Base-by-base conservation (phyloP, 2,888 invertebrate species). In the Yponomeuta malinellus region DNA sequence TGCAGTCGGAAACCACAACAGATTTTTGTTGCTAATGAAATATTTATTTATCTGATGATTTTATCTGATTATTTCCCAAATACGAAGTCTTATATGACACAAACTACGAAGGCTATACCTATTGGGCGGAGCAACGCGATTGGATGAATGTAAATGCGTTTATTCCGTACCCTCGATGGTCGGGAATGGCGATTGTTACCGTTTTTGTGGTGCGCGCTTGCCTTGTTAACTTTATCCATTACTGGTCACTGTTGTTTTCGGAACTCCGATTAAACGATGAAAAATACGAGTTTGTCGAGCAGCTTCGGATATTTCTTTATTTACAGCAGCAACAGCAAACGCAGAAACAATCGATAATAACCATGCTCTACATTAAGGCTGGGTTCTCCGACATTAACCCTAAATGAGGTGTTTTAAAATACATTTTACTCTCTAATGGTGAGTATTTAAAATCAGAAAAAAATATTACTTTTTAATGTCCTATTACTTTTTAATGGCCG, bases 191-290 rank as follows among this genome's bases (percentile, higher is more conserved):
- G 52, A 52, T 52, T 52, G 52, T 12, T 52, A 59, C 52, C 52
- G 12, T 12, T 12, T 59, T 59, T 59, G 52, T 59, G 12, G 12
- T 59, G 52, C 52, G 52, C 52, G 52, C 4, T 15, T 59, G 52
- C 52, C 52, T 59, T 59, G 52, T 59, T 15, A 59, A 59, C 52
- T 59, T 59, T 59, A 59, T 59, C 52, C 52, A 59, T 59, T 59
- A 59, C 15, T 12, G 52, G 52, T 15, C 52, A 2, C 15, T 59
- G 43, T 59, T 59, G 52, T 15, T 59, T 59, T 59, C 15, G 52
- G 52, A 15, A 59, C 52, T 59, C 15, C 52, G 52, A 59, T 59
- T 59, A 15, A 59, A 59, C 52, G 52, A 59, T 59, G 52, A 59
- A 59, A 59, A 59, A 59, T 59, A 59, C 52, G 52, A 59, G 15